Conservation (phyloP, 1,140 invertebrate genomes). For the Microplitis mediator region DNA sequence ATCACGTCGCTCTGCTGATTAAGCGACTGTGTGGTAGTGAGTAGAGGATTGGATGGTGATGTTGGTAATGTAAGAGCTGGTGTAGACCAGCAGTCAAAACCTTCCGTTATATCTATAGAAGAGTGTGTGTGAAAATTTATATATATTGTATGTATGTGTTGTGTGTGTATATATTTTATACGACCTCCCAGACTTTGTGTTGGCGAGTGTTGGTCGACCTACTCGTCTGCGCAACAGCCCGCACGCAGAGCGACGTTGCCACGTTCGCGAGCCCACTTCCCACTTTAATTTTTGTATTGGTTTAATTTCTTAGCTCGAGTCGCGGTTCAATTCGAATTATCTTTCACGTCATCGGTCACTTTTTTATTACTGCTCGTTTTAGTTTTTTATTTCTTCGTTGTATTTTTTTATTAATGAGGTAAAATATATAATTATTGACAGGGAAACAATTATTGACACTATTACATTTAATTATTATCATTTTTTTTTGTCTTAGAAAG, state of each 20-base stretch:
- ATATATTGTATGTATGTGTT: not conserved
- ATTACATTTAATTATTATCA: too few species aligned
- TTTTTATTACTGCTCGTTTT: not conserved
- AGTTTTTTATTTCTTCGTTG: not conserved
- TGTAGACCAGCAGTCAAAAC: not conserved
- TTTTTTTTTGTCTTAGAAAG: too few species aligned
- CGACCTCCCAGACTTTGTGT: not conserved
- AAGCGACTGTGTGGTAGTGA: too few species aligned
- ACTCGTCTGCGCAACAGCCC: slow-evolving; percentile 48
- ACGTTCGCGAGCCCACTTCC: slow-evolving; percentile 11
- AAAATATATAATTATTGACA: not conserved
- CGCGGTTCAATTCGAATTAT: slow-evolving; percentile 29
- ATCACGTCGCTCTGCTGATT: not conserved
- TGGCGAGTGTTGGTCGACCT: slow-evolving; percentile 27
- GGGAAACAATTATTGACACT: not conserved
- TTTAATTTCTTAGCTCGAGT: not conserved
- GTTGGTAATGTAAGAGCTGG: not conserved
- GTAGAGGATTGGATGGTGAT: not conserved
- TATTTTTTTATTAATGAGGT: not conserved
- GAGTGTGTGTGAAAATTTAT: not conserved
- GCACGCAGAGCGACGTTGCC: slow-evolving; percentile 46
- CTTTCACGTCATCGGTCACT: slow-evolving; percentile 2
- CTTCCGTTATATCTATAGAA: not conserved
- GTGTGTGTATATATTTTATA: not conserved
- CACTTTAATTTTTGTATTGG: not conserved